phyloP scores from a whole-genome alignment of 2,113 vertebrate species.

The Otis tarda region DNA sequence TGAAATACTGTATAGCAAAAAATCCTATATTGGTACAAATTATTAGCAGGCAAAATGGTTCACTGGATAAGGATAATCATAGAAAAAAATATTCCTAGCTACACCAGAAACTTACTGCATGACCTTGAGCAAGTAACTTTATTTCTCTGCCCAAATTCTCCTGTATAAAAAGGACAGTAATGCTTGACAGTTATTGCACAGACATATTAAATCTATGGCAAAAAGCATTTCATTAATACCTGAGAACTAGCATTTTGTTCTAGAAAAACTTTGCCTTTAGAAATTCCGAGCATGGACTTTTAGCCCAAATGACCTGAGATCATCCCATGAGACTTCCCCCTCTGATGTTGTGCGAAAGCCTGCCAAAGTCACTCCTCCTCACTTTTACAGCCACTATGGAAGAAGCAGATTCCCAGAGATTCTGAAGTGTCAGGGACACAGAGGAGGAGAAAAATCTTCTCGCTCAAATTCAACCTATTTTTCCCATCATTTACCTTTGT shows the following conservation, averaged over 20 bases:
- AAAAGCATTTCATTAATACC: background rate
- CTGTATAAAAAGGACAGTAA: background rate
- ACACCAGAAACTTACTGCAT: background rate
- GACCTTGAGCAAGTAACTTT: slow-evolving; percentile 50
- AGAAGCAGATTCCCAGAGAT: background rate
- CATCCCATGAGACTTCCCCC: background rate
- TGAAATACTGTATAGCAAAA: slow-evolving; percentile 28
- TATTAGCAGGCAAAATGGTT: slow-evolving; percentile 40
- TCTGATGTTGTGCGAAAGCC: background rate
- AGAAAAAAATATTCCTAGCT: slow-evolving; percentile 28
- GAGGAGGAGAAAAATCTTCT: background rate
- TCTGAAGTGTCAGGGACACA: background rate
- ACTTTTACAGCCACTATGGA: background rate
- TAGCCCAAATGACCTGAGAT: background rate
- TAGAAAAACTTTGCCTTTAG: background rate
- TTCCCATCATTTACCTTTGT: background rate
- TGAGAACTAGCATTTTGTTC: background rate
- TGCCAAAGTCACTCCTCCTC: background rate
- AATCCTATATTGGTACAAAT: slow-evolving; percentile 31
- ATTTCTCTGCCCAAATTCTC: background rate
- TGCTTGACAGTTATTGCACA: background rate
- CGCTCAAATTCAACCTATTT: background rate
- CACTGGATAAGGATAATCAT: slow-evolving; percentile 5
- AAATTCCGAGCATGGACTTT: background rate
- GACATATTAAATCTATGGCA: background rate